Base-by-base conservation (phyloP, 2,113 vertebrate genomes). In the Vulpes lagopus region DNA sequence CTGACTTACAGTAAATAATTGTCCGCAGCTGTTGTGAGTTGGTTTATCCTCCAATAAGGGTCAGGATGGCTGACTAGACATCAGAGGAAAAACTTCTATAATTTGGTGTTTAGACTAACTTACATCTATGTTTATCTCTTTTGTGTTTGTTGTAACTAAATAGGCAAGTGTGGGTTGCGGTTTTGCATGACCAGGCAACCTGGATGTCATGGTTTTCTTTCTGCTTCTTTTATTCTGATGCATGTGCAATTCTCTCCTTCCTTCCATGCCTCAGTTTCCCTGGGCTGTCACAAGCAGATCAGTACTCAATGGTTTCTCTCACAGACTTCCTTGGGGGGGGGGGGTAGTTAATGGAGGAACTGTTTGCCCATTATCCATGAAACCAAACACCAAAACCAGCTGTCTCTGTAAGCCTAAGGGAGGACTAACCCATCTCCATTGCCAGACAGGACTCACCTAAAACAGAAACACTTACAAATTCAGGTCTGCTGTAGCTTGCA, bases 71-170 rank as follows among this genome's bases (percentile, higher is more conserved):
- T 98, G 96, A 95, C 94, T 95, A 97, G 96, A 91, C 88, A 84
- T 94, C 83, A 96, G 96, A 98, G 89, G 92, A 82, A 85, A 94
- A 93, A 92, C 98, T 98, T 97, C 94, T 97, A 76, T 96, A 97
- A 98, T 98, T 96, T 92, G 67, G 35, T 98, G 97, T 98, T 98
- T 98, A 98, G 96, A 98, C 97, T 98, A 8, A 93, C 96, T 98
- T 98, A 79, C 95, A 95, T 98, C 92, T 98, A 81, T 97, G 96
- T 98, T 98, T 98, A 98, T 98, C 0, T 0, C 89, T 96, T 98
- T 98, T 96, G 87, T 95, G 83, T 92, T 96, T 97, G 97, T 95
- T 97, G 96, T 95, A 98, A 98, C 89, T 98, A 85, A 93, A 59
- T 23, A 35, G n/a, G 80, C 97, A 88, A 97, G 86, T 96, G 91